phyloP scores from a whole-genome alignment of 1,140 invertebrate genomes.

The Lordiphosa collinella region DNA sequence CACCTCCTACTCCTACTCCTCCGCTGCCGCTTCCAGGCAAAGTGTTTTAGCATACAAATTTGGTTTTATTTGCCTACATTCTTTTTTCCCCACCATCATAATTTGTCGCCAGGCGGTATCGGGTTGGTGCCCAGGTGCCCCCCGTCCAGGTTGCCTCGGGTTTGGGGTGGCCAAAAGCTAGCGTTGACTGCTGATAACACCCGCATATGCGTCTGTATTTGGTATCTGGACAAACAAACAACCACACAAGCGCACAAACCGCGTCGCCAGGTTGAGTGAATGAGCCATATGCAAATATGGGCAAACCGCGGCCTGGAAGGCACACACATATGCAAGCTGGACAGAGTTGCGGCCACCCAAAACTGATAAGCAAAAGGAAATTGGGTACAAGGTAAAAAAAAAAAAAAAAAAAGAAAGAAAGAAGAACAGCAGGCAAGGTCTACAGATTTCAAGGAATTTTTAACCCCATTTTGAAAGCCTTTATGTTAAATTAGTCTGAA shows the following conservation, averaged over 20 bases:
- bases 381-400: conserved; percentile 48
- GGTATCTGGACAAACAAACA: conserved; percentile 74
- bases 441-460: background rate
- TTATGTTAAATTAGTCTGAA: too few species aligned
- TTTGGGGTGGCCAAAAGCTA: conserved; percentile 60
- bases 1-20: conserved; percentile 17
- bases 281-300: conserved; percentile 75
- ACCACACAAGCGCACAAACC: conserved; percentile 34
- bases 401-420: conserved; percentile 2
- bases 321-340: conserved; percentile 41
- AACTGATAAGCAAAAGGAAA: conserved; percentile 56
- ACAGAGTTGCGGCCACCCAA: conserved; percentile 51
- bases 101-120: conserved; percentile 6
- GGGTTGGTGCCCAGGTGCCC: conserved; percentile 27
- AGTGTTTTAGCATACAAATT: conserved; percentile 78
- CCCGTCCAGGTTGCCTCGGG: conserved; percentile 6
- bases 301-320: conserved; percentile 45
- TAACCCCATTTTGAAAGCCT: too few species aligned
- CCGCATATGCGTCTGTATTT: conserved; percentile 54
- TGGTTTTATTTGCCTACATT: conserved; percentile 67
- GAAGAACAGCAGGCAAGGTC: background rate
- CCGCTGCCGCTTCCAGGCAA: conserved; percentile 36
- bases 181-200: conserved; percentile 67
- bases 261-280: conserved; percentile 61
- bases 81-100: conserved; percentile 9